A percentile compares a stretch with the other conserved stretches of the same genome.
These are phyloP conservation scores for Drosophila percnosoma DNA, from an alignment of 2,888 invertebrate species.

Conservation along the genomic window DNA sequence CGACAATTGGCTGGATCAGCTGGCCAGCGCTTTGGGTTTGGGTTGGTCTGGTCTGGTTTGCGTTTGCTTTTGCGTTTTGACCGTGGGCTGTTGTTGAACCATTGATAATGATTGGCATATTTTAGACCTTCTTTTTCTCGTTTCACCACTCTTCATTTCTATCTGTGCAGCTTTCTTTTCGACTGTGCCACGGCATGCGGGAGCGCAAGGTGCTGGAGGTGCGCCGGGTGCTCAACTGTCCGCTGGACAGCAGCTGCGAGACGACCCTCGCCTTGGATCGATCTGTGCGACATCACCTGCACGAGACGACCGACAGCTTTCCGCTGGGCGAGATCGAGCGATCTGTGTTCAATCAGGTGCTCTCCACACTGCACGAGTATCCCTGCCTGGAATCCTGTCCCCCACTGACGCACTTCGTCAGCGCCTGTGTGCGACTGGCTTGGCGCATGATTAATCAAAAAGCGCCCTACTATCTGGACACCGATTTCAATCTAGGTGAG, in stretches of 20 bases:
- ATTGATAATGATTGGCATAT: constrained; percentile 53
- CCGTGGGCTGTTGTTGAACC: constrained; percentile 50
- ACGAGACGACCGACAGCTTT: constrained; percentile 89
- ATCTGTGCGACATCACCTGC: constrained; percentile 88
- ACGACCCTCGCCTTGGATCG: constrained; percentile 86
- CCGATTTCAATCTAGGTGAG: constrained; percentile 89
- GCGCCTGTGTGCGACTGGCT: constrained; percentile 93
- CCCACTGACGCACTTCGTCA: constrained; percentile 91
- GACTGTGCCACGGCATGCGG: constrained; percentile 89
- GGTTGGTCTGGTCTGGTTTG: constrained; percentile 21
- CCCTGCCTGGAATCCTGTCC: constrained; percentile 93
- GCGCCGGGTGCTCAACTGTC: constrained; percentile 87
- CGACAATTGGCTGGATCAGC: constrained; percentile 54
- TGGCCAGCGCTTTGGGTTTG: constrained; percentile 19
- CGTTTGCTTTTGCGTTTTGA: constrained; percentile 8
- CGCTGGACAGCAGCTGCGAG: constrained; percentile 85
- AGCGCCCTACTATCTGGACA: constrained; percentile 88
- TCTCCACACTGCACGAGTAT: constrained; percentile 96
- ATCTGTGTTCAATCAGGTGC: constrained; percentile 89
- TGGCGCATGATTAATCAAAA: constrained; percentile 94
- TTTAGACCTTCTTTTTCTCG: constrained; percentile 28
- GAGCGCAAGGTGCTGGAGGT: constrained; percentile 91
- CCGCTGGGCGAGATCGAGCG: constrained; percentile 89
- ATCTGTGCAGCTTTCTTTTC: constrained; percentile 88
- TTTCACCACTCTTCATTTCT: constrained; percentile 9